A percentile compares a stretch with the other conserved stretches of the same genome.
These are phyloP conservation scores for Spodoptera frugiperda DNA, from an alignment of 1,140 invertebrate genomes.

Conservation along the genomic window DNA sequence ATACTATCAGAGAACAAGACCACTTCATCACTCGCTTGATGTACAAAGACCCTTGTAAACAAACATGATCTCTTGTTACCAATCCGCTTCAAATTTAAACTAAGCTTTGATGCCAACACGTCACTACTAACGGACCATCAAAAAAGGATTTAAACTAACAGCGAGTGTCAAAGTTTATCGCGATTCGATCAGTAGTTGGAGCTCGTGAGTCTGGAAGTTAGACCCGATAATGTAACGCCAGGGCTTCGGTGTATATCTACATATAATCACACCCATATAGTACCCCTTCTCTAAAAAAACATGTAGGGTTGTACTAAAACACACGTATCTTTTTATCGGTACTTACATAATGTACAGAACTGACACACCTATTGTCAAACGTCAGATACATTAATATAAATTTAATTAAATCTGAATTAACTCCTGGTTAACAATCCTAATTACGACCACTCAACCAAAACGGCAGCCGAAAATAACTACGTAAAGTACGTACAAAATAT, in stretches of 20 bases:
- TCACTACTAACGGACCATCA: constrained; percentile 6
- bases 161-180: constrained; percentile 24
- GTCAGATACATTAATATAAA: neutral
- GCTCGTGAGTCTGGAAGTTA: constrained; percentile 4
- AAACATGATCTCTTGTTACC: constrained; percentile 22
- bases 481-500: no score
- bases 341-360: neutral
- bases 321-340: no score
- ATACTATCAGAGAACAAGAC: neutral
- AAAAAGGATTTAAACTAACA: constrained; percentile 33
- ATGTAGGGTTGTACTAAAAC: no score
- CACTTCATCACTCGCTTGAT: neutral
- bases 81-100: neutral
- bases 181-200: constrained; percentile 23
- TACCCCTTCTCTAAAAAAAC: no score
- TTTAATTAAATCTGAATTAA: neutral
- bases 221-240: neutral
- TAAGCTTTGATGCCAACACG: constrained; percentile 9
- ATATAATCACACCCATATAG: no score
- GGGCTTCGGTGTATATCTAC: neutral
- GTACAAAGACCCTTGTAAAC: constrained; percentile 11
- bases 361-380: neutral
- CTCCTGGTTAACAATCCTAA: neutral
- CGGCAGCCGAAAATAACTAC: neutral
- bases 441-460: neutral